Conservation (phyloP, 2,888 invertebrate genomes). For the Acanthopleura granulata region DNA sequence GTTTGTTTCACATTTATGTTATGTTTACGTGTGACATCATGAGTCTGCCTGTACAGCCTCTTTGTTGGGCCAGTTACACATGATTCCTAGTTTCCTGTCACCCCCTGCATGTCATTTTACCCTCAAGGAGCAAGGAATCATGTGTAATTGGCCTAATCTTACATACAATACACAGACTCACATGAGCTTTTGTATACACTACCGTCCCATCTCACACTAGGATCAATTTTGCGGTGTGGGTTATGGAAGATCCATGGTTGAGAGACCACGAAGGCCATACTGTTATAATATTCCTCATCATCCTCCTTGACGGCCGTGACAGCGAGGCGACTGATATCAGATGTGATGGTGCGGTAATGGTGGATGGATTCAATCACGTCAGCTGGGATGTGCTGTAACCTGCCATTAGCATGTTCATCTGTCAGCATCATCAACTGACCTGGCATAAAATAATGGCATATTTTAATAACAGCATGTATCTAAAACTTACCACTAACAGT, state of each 20-base stretch:
- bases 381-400: constrained; percentile 33
- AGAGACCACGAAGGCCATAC: constrained; percentile 35
- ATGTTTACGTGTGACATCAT: too few relatives aligned
- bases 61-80: too few relatives aligned
- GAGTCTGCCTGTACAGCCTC: too few relatives aligned
- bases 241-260: constrained; percentile 42
- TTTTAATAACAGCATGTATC: too few relatives aligned
- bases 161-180: not conserved
- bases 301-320: constrained; percentile 25
- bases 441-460: constrained; percentile 28
- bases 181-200: not conserved
- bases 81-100: too few relatives aligned
- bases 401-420: constrained; percentile 33
- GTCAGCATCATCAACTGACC: constrained; percentile 41
- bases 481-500: too few relatives aligned
- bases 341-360: not conserved
- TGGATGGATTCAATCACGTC: not conserved
- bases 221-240: constrained; percentile 33
- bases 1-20: too few relatives aligned
- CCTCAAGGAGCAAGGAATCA: too few relatives aligned
- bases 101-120: too few relatives aligned
- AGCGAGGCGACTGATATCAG: not conserved
- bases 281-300: constrained; percentile 48
- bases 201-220: constrained; percentile 19
- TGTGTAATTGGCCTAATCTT: too few relatives aligned